Percentiles rank a stretch among this genome's conserved stretches.
Conservation (phyloP, 2,797 vertebrate genomes). For the Peromyscus nudipes region DNA sequence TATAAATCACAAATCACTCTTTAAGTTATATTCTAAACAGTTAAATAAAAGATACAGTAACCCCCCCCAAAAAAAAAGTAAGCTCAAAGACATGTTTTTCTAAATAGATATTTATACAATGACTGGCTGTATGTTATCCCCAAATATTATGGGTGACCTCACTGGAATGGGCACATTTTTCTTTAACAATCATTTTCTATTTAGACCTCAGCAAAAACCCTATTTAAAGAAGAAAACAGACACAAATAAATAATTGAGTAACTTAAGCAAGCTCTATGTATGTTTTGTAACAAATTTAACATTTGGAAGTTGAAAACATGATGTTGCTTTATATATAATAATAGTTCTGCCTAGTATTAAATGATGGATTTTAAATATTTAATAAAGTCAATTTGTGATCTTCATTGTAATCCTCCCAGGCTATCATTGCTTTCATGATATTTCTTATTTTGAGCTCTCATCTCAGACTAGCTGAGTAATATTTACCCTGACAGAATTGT, state of each 20-base stretch:
- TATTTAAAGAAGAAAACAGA: background rate
- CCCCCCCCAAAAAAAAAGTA: background rate
- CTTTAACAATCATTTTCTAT: slow-evolving; percentile 11
- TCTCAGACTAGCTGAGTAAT: background rate
- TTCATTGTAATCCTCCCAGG: slow-evolving; percentile 7
- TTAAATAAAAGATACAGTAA: background rate
- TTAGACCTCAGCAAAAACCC: background rate
- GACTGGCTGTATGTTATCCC: background rate
- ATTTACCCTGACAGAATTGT: background rate
- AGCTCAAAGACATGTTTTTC: background rate
- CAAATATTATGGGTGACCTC: background rate
- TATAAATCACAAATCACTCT: background rate
- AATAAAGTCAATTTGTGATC: slow-evolving; percentile 2
- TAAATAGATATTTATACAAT: background rate
- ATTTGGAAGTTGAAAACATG: slow-evolving; percentile 5
- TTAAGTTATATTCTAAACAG: background rate
- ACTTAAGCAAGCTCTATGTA: background rate
- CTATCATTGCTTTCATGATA: background rate
- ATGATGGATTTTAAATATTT: background rate
- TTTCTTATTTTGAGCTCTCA: slow-evolving; percentile 60
- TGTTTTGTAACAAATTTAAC: background rate
- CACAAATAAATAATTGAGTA: background rate
- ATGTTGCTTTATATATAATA: slow-evolving; percentile 33
- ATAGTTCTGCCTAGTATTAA: background rate
- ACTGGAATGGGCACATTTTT: background rate